Base-by-base conservation (phyloP, 2,888 invertebrate species). In the Clitarchus hookeri region DNA sequence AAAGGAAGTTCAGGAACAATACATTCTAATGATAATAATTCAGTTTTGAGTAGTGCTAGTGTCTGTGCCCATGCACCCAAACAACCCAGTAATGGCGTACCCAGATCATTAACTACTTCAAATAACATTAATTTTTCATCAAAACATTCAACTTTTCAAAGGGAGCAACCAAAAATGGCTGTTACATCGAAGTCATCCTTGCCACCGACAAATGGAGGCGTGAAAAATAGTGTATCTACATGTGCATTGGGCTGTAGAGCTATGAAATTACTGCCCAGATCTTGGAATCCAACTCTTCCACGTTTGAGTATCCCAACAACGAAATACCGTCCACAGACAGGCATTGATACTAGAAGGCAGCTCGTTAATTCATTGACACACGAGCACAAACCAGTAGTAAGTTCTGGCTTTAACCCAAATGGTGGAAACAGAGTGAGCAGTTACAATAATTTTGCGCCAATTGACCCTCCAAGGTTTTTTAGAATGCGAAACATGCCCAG, bases 251-350 rank as follows among this genome's bases (percentile, higher is more conserved):
- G 93, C 0, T 94, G 94, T 89, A 94, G 94, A 89, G 94, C 94
- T 0, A 90, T 94, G 16, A 91, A 93, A 27, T 93, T 93, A 88
- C 93, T 94, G 0, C 94, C 94, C 0, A 94, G 93, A 89, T 92
- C 93, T 25, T 94, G 94, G 94, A 94, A 94, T 90, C 94, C 94
- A 6, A 93, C 93, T 82, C 91, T 94, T 77, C 92, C 93, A 2
- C 92, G 93, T 83, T 86, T 85, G 80, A 87, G 86, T 84, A 87
- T 86, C 44, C 87, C 86, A 78, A 79, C 86, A 77, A 84, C 87
- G 12, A 87, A 87, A 85, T 84, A 86, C 48, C 83, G 87, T 36
- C 44, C 83, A 36, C 84, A 77, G 19, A 84, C 36, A 85, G 79
- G 79, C 44, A 82, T 83, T 36, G 44, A 23, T 19, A 23, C 79